A percentile compares a stretch with the other conserved stretches of the same genome.
Conservation (phyloP, 2,888 invertebrate species). For the Sisyra nigra region DNA sequence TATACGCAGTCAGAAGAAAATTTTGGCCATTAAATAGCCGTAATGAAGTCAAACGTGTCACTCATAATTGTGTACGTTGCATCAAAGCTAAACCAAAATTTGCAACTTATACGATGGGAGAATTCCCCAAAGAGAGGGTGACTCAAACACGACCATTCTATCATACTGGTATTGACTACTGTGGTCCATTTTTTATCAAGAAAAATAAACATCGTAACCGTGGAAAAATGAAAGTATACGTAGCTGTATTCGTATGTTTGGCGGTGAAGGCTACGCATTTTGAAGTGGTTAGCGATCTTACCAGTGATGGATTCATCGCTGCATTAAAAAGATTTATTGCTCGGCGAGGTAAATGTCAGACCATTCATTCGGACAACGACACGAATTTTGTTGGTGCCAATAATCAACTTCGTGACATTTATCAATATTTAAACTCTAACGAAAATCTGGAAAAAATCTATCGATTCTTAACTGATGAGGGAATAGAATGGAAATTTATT, state of each 20-base stretch:
- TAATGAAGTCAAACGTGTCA: too few species aligned
- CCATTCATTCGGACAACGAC: slow-evolving; percentile 10
- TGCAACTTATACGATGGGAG: too few species aligned
- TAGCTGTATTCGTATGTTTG: slow-evolving; percentile 14
- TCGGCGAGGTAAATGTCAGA: slow-evolving; percentile 8
- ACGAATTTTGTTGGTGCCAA: slow-evolving; percentile 9
- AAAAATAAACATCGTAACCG: slow-evolving; percentile 11
- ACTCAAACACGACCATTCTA: slow-evolving; percentile 13
- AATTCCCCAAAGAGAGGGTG: too few species aligned
- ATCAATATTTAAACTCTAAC: too few species aligned
- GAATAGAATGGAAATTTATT: slow-evolving; percentile 1
- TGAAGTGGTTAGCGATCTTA: slow-evolving; percentile 11
- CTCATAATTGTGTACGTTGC: too few species aligned
- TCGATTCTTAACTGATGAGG: not conserved
- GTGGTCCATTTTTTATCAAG: slow-evolving; percentile 10
- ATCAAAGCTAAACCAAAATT: too few species aligned
- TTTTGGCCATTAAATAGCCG: too few species aligned
- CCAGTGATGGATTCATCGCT: slow-evolving; percentile 10
- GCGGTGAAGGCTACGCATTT: slow-evolving; percentile 13
- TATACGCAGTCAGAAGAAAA: too few species aligned
- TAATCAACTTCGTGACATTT: too few species aligned
- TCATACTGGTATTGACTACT: slow-evolving; percentile 13
- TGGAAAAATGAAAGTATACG: slow-evolving; percentile 12
- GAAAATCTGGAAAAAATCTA: not conserved
- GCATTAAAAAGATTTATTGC: slow-evolving; percentile 10